These are phyloP conservation scores for Phoxinus dragarum DNA, from an alignment of 2,797 vertebrate species.

Conservation along the genomic window DNA sequence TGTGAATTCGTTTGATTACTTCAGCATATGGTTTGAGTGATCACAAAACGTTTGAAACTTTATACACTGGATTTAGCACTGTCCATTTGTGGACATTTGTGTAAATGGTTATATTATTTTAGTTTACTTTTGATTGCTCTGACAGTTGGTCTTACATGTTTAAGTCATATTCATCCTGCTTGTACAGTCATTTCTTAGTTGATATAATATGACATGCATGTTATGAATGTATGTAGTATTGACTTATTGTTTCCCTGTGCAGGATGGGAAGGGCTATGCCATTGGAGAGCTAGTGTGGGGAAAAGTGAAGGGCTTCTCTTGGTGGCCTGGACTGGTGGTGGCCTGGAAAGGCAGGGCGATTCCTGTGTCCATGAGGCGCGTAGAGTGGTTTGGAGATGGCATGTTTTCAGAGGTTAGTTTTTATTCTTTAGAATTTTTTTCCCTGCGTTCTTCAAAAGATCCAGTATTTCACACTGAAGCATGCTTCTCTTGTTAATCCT, in stretches of 20 bases:
- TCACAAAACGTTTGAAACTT: neutral
- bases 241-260: slow-evolving; percentile 6
- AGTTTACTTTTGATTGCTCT: neutral
- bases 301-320: slow-evolving; percentile 77
- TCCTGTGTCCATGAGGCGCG: slow-evolving; percentile 67
- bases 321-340: slow-evolving; percentile 82
- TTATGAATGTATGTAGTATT: neutral
- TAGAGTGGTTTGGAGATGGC: slow-evolving; percentile 85
- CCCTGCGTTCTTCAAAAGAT: neutral
- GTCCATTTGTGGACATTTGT: neutral
- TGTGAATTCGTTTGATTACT: neutral
- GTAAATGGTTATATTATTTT: neutral
- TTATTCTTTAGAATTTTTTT: neutral
- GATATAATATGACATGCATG: neutral
- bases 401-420: slow-evolving; percentile 80
- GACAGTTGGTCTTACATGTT: neutral
- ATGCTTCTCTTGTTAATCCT: slow-evolving; percentile 46
- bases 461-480: neutral
- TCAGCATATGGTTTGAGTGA: neutral
- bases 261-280: slow-evolving; percentile 79
- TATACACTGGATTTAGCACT: neutral
- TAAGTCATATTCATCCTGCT: neutral
- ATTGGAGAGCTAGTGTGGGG: slow-evolving; percentile 80
- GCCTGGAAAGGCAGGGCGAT: slow-evolving; percentile 72
- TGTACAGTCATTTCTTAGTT: neutral